These are phyloP conservation scores for Darevskia mixta DNA, from an alignment of 2,797 vertebrate genomes.

Conservation along the genomic window DNA sequence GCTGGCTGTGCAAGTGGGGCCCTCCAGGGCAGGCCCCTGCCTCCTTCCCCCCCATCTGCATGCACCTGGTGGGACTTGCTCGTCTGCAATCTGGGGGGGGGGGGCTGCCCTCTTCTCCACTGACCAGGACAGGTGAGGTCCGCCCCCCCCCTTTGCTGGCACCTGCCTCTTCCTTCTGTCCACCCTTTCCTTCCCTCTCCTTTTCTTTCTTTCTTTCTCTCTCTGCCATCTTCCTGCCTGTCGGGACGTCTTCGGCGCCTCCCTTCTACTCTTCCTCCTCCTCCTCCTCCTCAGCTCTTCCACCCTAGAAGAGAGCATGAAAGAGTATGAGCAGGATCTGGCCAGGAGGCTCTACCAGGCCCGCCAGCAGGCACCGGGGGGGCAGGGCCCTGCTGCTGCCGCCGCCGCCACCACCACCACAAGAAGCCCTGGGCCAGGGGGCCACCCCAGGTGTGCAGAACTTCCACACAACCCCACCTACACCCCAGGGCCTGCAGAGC, in stretches of 20 bases:
- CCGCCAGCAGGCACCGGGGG: conserved; percentile 85
- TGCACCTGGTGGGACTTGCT: neutral
- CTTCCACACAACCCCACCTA: conserved; percentile 57
- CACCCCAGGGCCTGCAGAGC: conserved; percentile 55
- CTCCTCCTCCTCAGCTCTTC: conserved; percentile 80
- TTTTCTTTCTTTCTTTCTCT: conserved; percentile 61
- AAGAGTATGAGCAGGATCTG: conserved; percentile 94
- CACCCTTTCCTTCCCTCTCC: conserved; percentile 29
- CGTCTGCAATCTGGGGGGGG: neutral
- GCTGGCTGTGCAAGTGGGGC: neutral
- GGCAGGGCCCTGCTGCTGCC: conserved; percentile 85
- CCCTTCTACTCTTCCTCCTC: conserved; percentile 1
- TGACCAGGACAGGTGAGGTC: neutral
- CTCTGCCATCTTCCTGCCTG: conserved; percentile 22
- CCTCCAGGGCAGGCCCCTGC: neutral
- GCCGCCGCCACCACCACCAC: conserved; percentile 61
- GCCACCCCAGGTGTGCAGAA: conserved; percentile 71
- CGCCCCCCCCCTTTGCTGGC: too few species aligned
- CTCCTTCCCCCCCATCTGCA: neutral
- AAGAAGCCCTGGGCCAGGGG: conserved; percentile 59
- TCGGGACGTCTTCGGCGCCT: conserved; percentile 16
- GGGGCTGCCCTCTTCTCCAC: neutral
- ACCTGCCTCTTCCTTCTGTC: neutral
- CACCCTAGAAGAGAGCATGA: conserved; percentile 93
- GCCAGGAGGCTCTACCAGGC: conserved; percentile 93